These are phyloP conservation scores for Chironomus striatipennis DNA, from an alignment of 1,140 invertebrate species.

Conservation along the genomic window DNA sequence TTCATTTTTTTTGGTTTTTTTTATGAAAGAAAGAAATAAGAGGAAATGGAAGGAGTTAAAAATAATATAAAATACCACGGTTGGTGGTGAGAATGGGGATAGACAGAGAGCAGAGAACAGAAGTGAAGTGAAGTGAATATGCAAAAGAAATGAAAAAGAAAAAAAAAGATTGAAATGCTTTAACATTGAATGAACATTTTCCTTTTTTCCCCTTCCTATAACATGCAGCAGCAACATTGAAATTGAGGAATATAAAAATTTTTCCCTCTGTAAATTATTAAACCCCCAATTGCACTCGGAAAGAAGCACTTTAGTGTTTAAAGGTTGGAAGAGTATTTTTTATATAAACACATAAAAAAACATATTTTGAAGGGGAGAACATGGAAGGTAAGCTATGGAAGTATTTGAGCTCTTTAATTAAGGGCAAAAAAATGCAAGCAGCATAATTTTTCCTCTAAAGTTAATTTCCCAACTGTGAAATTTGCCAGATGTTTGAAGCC, in stretches of 20 bases:
- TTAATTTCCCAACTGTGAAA: not conserved
- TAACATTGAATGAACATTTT: not conserved
- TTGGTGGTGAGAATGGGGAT: too few relatives aligned
- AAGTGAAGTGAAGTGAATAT: too few relatives aligned
- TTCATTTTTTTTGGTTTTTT: not conserved
- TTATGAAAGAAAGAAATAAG: not conserved
- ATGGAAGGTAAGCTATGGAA: not conserved
- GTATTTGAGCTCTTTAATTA: slow-evolving; percentile 16
- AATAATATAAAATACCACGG: not conserved
- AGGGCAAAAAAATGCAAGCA: not conserved
- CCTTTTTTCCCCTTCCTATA: not conserved
- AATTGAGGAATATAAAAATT: not conserved
- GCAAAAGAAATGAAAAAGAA: too few relatives aligned
- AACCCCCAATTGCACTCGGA: slow-evolving; percentile 18
- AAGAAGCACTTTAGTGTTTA: not conserved
- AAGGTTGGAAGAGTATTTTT: not conserved
- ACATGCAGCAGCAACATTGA: not conserved
- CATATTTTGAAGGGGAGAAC: not conserved
- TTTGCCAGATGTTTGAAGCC: slow-evolving; percentile 14
- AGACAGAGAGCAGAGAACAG: too few relatives aligned
- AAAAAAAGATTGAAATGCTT: not conserved
- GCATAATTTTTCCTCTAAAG: not conserved
- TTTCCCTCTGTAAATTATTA: not conserved
- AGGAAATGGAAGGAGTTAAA: not conserved
- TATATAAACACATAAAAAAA: not conserved